These are phyloP conservation scores for Steinernema scapterisci DNA, from an alignment of 2,888 invertebrate genomes.

Conservation along the genomic window DNA sequence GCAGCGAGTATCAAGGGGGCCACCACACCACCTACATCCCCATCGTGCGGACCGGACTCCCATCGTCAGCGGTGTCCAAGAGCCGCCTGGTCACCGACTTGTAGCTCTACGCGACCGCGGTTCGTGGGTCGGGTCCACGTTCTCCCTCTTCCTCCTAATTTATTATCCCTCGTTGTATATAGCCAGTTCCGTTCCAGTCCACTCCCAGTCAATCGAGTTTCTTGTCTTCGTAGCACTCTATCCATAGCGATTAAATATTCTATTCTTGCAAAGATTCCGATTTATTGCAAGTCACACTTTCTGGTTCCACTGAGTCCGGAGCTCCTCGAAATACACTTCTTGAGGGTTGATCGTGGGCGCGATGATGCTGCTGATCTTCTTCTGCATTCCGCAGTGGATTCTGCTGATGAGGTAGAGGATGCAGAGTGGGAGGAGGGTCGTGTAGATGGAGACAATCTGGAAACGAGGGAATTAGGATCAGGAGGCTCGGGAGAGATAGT, in stretches of 20 bases:
- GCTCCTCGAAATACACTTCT: slow-evolving; percentile 19
- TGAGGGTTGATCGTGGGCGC: slow-evolving; percentile 12
- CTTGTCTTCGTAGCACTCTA: neutral
- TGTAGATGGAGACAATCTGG: slow-evolving; percentile 15
- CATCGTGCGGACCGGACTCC: slow-evolving; percentile 14
- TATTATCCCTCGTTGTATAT: slow-evolving; percentile 5
- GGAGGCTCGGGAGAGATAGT: neutral
- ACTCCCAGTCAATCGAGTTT: slow-evolving; percentile 15
- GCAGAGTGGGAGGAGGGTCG: slow-evolving; percentile 20
- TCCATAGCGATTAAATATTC: slow-evolving; percentile 18
- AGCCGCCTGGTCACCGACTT: slow-evolving; percentile 21
- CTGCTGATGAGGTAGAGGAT: slow-evolving; percentile 10
- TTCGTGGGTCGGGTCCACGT: slow-evolving; percentile 28
- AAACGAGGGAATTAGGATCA: neutral
- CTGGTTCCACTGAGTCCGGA: slow-evolving; percentile 5
- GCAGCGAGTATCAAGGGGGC: slow-evolving; percentile 18
- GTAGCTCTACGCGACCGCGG: neutral
- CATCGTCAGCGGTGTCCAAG: slow-evolving; percentile 15
- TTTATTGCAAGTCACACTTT: neutral
- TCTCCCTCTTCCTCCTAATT: neutral
- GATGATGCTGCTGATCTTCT: slow-evolving; percentile 23
- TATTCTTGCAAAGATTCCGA: slow-evolving; percentile 1
- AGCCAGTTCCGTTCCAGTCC: neutral
- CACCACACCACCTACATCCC: slow-evolving; percentile 30
- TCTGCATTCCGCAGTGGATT: slow-evolving; percentile 17